A percentile compares a stretch with the other conserved stretches of the same genome.
phyloP scores from a whole-genome alignment of 2,797 vertebrate species.

The Rhabdomys pumilio region DNA sequence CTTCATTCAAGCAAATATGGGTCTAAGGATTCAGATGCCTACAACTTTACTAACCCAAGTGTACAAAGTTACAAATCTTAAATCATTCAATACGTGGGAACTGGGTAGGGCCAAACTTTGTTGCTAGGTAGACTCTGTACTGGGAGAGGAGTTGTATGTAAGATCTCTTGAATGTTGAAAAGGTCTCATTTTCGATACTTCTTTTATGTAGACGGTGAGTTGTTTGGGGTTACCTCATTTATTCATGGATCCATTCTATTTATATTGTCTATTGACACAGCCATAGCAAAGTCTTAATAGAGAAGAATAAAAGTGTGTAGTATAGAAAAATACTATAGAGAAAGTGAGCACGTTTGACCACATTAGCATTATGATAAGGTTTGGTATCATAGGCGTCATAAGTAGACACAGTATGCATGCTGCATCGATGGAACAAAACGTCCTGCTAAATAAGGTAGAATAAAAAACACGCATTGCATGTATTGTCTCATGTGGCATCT shows the following conservation, averaged over 20 bases:
- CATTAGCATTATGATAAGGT: conserved; percentile 9
- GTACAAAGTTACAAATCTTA: not conserved
- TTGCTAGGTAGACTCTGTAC: not conserved
- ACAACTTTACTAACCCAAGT: not conserved
- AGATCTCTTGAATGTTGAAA: conserved; percentile 6
- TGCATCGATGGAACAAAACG: not conserved
- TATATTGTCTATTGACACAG: conserved; percentile 25
- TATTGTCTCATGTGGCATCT: not conserved
- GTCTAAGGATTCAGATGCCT: conserved; percentile 52
- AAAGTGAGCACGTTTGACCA: conserved; percentile 2
- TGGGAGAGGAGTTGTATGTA: not conserved
- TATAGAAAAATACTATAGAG: conserved; percentile 38
- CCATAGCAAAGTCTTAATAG: not conserved
- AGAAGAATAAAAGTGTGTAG: conserved; percentile 47
- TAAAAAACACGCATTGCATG: not conserved
- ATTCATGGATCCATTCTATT: not conserved
- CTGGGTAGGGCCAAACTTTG: not conserved
- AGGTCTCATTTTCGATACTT: not conserved
- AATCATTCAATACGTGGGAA: not conserved
- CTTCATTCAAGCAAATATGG: conserved; percentile 13
- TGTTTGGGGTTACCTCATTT: conserved; percentile 6
- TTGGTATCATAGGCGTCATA: not conserved
- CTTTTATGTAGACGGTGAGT: not conserved
- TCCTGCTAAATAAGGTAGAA: not conserved
- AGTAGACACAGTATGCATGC: not conserved